Percentiles rank a stretch among this genome's conserved stretches.
These are phyloP conservation scores for Ligdia adustata DNA, from an alignment of 2,888 invertebrate species.

Conservation along the genomic window DNA sequence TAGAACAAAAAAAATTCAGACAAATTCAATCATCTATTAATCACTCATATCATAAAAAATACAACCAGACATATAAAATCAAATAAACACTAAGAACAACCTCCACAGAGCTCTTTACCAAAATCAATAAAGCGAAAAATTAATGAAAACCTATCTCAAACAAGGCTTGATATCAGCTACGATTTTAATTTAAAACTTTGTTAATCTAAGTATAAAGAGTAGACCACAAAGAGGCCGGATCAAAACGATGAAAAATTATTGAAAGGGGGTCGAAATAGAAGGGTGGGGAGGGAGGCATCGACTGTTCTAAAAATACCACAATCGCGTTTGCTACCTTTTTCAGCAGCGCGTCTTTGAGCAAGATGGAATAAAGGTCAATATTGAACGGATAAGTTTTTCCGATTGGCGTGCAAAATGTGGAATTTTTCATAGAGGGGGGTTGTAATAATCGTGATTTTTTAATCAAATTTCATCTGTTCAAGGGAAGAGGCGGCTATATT, in stretches of 20 bases:
- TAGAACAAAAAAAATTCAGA: too few relatives aligned
- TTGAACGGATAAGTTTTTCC: constrained; percentile 27
- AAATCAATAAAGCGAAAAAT: constrained; percentile 40
- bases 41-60: too few relatives aligned
- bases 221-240: constrained; percentile 79
- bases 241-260: constrained; percentile 84
- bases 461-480: constrained; percentile 84
- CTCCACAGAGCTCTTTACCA: constrained; percentile 16
- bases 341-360: constrained; percentile 29
- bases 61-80: too few relatives aligned
- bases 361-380: constrained; percentile 31
- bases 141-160: constrained; percentile 48
- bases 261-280: constrained; percentile 72
- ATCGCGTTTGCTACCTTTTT: constrained; percentile 41
- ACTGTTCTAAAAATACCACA: constrained; percentile 67
- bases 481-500: constrained; percentile 82
- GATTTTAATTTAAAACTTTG: constrained; percentile 83
- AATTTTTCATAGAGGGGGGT: constrained; percentile 68
- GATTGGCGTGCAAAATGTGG: constrained; percentile 38
- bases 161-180: constrained; percentile 66
- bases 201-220: constrained; percentile 81
- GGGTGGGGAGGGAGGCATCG: constrained; percentile 67
- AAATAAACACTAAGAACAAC: too few relatives aligned
- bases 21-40: too few relatives aligned
- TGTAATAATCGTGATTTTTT: constrained; percentile 85